Evolutionary conservation across 2,888 invertebrate species (phyloP).

Genomic region (Acleris emargana): DNA sequence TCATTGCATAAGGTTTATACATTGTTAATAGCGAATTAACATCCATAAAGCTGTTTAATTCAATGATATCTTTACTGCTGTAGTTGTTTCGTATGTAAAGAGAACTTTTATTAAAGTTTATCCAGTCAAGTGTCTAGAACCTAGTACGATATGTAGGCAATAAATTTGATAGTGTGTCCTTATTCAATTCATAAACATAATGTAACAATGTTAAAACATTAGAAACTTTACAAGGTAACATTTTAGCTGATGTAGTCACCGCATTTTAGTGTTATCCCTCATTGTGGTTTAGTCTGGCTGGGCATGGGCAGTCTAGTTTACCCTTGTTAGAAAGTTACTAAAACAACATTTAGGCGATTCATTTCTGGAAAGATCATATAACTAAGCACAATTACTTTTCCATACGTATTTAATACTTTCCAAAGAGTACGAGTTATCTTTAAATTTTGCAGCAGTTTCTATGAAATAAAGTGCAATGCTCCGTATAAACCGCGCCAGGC

Average conservation of each 20-base stretch:
- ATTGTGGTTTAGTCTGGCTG: slow-evolving; percentile 14
- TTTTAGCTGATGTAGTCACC: slow-evolving; percentile 38
- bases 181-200: slow-evolving; percentile 49
- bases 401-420: not conserved
- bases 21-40: slow-evolving; percentile 6
- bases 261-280: slow-evolving; percentile 22
- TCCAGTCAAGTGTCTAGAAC: not conserved
- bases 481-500: slow-evolving; percentile 45
- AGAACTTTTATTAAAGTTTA: slow-evolving; percentile 16
- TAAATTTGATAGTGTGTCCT: slow-evolving; percentile 54
- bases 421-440: slow-evolving; percentile 16
- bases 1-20: not conserved
- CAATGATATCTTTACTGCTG: slow-evolving; percentile 3
- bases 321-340: not conserved
- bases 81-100: slow-evolving; percentile 3
- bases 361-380: too few species aligned
- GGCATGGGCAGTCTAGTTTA: slow-evolving; percentile 7
- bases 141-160: slow-evolving; percentile 23
- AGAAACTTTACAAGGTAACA: slow-evolving; percentile 29
- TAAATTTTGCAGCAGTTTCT: slow-evolving; percentile 44
- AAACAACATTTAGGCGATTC: not conserved
- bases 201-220: slow-evolving; percentile 37
- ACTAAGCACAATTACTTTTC: too few species aligned
- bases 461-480: slow-evolving; percentile 56
- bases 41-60: slow-evolving; percentile 20